Evolutionary conservation across 2,888 invertebrate genomes (phyloP), one percentile per base, ranked within the genome.

Genomic region (Tanytarsus gracilentus): DNA sequence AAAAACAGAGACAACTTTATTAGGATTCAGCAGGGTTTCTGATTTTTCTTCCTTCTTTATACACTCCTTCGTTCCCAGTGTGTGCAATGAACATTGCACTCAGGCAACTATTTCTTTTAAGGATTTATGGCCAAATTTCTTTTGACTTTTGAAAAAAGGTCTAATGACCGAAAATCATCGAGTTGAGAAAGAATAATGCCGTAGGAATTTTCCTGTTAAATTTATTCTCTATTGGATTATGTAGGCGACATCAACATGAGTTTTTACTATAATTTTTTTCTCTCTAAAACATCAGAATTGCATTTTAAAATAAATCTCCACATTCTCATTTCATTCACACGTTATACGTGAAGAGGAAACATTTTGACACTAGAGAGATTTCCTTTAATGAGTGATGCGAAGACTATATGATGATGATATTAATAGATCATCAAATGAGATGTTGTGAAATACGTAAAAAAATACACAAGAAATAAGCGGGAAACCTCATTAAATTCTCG

Each of bases 381-480:
- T 4, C n/a, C n/a, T n/a, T 39, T 49, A 49, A 49, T 49, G 49
- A 49, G 49, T 49, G 26, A 49, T 49, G 49, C 23, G 49, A 26
- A 23, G 21, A 16, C 9, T 30, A 9, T 39, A 14, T 5, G 49
- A 49, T 4, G 23, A 26, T 4, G 49, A 23, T 49, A 49, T 49
- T 49, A 23, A 49, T 49, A 49, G 49, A 49, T 23, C 6, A 16
- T 30, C 30, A 30, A 8, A 9, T 30, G 40, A 39, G 6, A 14
- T 9, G n/a, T 44, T 16, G 16, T 44, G 18, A 7, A 23, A 14
- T 18, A 16, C 7, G 9, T 29, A 23, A 44, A 23, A 44, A 6
- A 23, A 44, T 44, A 11, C 39, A 7, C 9, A 18, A 23, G 16
- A 23, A 11, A 44, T 3, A 14, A 8, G 44, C 9, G 9, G 44